These are phyloP conservation scores for Xiphophorus hellerii DNA, from an alignment of 2,113 vertebrate species.

Conservation along the genomic window DNA sequence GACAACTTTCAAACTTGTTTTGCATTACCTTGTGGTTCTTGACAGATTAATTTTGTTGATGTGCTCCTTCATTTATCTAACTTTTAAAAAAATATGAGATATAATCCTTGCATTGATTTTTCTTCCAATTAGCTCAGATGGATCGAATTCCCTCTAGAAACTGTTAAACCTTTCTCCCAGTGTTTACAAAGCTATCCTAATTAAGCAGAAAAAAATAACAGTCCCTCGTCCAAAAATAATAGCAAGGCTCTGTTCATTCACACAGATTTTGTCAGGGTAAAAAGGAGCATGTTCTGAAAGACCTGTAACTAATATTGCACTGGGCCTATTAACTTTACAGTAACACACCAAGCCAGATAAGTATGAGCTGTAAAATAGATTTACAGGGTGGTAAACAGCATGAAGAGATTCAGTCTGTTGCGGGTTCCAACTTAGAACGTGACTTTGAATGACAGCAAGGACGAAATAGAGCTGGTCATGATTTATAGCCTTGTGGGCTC, in stretches of 20 bases:
- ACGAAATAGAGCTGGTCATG: slow-evolving; percentile 43
- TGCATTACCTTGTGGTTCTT: slow-evolving; percentile 51
- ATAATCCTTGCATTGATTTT: slow-evolving; percentile 46
- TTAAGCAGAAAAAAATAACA: slow-evolving; percentile 26
- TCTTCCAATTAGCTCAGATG: slow-evolving; percentile 61
- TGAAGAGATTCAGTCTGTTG: slow-evolving; percentile 53
- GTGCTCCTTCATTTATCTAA: slow-evolving; percentile 40
- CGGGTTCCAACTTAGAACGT: slow-evolving; percentile 58
- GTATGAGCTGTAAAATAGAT: slow-evolving; percentile 59
- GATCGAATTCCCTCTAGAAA: slow-evolving; percentile 37
- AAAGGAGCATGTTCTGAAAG: slow-evolving; percentile 53
- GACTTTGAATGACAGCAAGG: slow-evolving; percentile 67
- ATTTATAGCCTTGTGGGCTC: slow-evolving; percentile 61
- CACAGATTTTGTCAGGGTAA: slow-evolving; percentile 46
- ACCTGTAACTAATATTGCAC: slow-evolving; percentile 46
- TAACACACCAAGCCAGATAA: slow-evolving; percentile 55
- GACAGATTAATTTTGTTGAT: slow-evolving; percentile 34
- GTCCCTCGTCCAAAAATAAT: slow-evolving; percentile 71
- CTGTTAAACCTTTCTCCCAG: slow-evolving; percentile 51
- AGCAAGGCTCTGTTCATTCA: slow-evolving; percentile 47
- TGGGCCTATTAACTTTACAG: slow-evolving; percentile 70
- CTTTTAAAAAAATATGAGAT: slow-evolving; percentile 31
- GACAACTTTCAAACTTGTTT: slow-evolving; percentile 63
- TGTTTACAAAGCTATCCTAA: slow-evolving; percentile 63
- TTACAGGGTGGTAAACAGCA: slow-evolving; percentile 39